phyloP scores from a whole-genome alignment of 2,888 invertebrate species.

The Siphonodentalium dalli region DNA sequence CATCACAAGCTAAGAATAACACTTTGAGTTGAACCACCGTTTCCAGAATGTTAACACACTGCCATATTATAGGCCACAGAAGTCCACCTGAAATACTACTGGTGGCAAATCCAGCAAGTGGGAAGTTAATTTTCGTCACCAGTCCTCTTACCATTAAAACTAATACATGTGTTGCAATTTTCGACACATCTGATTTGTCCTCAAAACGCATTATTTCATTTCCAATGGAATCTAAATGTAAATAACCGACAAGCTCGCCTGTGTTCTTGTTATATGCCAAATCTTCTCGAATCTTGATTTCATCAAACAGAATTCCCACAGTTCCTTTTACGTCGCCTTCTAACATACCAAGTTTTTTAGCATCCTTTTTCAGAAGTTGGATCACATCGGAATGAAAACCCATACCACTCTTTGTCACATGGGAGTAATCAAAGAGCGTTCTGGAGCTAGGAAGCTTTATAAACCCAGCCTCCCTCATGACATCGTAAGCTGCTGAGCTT shows the following conservation, averaged over 20 bases:
- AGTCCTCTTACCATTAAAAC: too few relatives aligned
- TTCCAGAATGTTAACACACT: too few relatives aligned
- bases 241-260: conserved; percentile 29
- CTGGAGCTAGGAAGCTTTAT: conserved; percentile 22
- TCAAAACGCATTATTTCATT: conserved; percentile 28
- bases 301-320: conserved; percentile 31
- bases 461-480: conserved; percentile 14
- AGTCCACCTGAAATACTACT: too few relatives aligned
- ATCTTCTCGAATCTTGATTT: conserved; percentile 29
- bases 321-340: conserved; percentile 1
- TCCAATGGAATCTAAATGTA: conserved; percentile 24
- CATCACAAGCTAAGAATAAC: too few relatives aligned
- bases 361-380: conserved; percentile 15
- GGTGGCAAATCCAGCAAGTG: too few relatives aligned
- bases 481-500: conserved; percentile 9
- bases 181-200: too few relatives aligned
- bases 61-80: too few relatives aligned
- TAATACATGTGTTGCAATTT: too few relatives aligned
- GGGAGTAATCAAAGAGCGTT: conserved; percentile 27
- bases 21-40: too few relatives aligned
- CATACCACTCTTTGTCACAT: conserved; percentile 17
- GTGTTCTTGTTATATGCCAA: conserved; percentile 30
- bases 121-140: too few relatives aligned
- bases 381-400: too few relatives aligned
- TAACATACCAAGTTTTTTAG: conserved; percentile 12